Conservation (phyloP, 1,140 invertebrate species). For the Arion vulgaris region DNA sequence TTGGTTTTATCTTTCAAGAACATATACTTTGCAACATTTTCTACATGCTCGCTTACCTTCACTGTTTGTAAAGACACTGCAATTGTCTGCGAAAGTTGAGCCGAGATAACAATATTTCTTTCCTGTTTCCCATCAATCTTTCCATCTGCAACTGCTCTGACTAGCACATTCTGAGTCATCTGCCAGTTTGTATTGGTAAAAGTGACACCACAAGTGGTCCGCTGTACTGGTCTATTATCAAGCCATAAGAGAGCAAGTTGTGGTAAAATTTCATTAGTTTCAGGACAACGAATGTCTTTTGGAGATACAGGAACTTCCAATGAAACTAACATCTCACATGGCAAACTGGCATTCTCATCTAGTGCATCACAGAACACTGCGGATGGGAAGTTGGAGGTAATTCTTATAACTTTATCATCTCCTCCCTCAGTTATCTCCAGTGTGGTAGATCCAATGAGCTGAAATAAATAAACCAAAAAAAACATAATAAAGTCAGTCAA, state of each 20-base stretch:
- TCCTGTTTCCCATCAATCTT: conserved; percentile 50
- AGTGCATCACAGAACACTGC: conserved; percentile 42
- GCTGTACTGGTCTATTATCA: not conserved
- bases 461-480: not conserved
- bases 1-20: too few relatives aligned
- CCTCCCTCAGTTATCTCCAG: conserved; percentile 44
- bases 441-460: conserved; percentile 40
- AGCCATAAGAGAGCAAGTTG: conserved; percentile 39
- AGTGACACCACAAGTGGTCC: conserved; percentile 41
- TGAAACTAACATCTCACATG: conserved; percentile 36
- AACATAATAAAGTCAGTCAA: too few relatives aligned
- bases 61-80: conserved; percentile 34
- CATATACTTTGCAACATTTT: not conserved
- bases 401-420: conserved; percentile 37
- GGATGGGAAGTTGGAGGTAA: conserved; percentile 46
- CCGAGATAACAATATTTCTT: conserved; percentile 39
- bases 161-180: conserved; percentile 31
- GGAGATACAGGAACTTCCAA: not conserved
- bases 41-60: conserved; percentile 8
- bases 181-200: conserved; percentile 52
- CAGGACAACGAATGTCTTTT: conserved; percentile 31
- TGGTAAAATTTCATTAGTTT: conserved; percentile 28
- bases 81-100: conserved; percentile 4
- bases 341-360: not conserved
- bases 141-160: conserved; percentile 53